Base-by-base conservation (phyloP, 1,140 invertebrate species). In the Ceratoteleas bidentatus region DNA sequence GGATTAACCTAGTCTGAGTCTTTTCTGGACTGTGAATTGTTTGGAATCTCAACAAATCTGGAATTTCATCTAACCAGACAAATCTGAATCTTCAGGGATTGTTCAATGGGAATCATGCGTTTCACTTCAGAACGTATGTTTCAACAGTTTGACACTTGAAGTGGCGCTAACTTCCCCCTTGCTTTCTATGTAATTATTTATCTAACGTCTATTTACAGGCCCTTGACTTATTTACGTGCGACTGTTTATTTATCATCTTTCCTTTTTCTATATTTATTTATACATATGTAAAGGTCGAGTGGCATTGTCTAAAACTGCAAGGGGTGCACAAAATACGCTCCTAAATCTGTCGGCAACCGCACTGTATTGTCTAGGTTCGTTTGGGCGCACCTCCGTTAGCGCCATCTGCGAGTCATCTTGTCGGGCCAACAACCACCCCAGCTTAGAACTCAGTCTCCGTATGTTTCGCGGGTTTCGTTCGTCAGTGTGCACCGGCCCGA, bases 131-230 rank as follows among this genome's bases (percentile, higher is more conserved):
- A 72, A 54, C 50, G 9, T 53, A 62, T 24, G 49, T 72, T 72
- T 69, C 38, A 60, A 69, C 58, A 16, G 32, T 69, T 72, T 72
- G 68, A 72, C 68, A 72, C 68, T 60, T 72, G 58, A 72, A 72
- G 62, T 72, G 68, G 58, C 52, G 14, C 54, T 13, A 33, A 32
- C 61, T 24, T 54, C 61, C 45, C 5, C 56, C 45, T 62, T 13
- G 40, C 43, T 72, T 24, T 54, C 62, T 72, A 40, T 43, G 10
- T 52, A 24, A 50, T 6, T 47, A 40, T 58, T n/a, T 24, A 24
- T 60, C 49, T 60, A 61, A 52, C 13, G 36, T 32, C 58, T 72
- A 72, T 72, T 45, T 72, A 72, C 68, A 72, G 49, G 57, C 50
- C 33, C 13, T 40, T 57, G 34, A 33, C 49, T 9, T 49, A 38